Conservation (phyloP, 2,888 invertebrate species). For the Rosalia funebris region DNA sequence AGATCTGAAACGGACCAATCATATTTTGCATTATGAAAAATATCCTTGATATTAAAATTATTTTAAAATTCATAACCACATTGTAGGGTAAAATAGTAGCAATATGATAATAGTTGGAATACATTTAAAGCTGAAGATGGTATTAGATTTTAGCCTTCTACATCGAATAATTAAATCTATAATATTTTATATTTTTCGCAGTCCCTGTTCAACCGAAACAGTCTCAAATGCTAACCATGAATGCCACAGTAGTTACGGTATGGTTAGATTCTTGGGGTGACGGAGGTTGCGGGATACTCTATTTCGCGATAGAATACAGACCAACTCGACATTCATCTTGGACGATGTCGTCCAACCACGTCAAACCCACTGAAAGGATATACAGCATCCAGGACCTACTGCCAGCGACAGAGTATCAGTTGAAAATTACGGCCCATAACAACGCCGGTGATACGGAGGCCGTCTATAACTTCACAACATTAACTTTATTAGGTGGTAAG, state of each 20-base stretch:
- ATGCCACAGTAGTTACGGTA: conserved; percentile 86
- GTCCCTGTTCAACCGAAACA: conserved; percentile 83
- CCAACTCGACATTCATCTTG: conserved; percentile 75
- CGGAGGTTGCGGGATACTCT: conserved; percentile 87
- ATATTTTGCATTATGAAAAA: too few relatives aligned
- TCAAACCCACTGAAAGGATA: conserved; percentile 82
- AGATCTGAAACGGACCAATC: too few relatives aligned
- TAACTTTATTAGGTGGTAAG: conserved; percentile 80
- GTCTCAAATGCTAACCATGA: conserved; percentile 83
- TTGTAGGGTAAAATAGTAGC: too few relatives aligned
- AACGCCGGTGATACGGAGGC: conserved; percentile 87
- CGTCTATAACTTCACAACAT: conserved; percentile 85
- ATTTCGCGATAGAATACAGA: conserved; percentile 85
- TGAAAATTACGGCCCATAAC: conserved; percentile 83
- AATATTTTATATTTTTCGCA: too few relatives aligned
- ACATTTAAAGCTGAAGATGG: too few relatives aligned
- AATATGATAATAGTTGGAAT: too few relatives aligned
- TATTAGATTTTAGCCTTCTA: too few relatives aligned
- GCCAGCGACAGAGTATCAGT: conserved; percentile 79
- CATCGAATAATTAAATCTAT: too few relatives aligned
- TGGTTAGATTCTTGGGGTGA: conserved; percentile 91
- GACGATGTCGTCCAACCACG: conserved; percentile 84
- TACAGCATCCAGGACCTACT: conserved; percentile 82
- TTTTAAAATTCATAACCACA: too few relatives aligned
- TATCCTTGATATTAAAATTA: too few relatives aligned